phyloP scores from a whole-genome alignment of 2,113 vertebrate species.

The Micromys minutus region DNA sequence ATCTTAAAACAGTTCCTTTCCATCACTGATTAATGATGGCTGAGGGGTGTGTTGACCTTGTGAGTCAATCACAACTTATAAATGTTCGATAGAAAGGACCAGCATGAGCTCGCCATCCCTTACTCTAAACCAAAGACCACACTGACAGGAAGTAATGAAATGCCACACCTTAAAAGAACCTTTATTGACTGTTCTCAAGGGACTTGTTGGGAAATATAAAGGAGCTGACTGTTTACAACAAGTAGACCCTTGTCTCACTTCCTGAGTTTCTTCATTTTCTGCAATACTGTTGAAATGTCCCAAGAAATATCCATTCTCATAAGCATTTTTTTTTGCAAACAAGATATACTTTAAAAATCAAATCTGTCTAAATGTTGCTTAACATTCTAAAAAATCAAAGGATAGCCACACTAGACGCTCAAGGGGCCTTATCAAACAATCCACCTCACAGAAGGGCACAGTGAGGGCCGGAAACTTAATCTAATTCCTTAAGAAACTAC shows the following conservation, averaged over 20 bases:
- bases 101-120: not conserved
- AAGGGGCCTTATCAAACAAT: not conserved
- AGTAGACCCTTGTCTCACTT: not conserved
- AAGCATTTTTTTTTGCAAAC: constrained; percentile 55
- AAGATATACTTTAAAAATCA: constrained; percentile 43
- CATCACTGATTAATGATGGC: not conserved
- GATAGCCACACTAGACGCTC: not conserved
- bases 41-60: not conserved
- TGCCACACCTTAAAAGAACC: not conserved
- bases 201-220: not conserved
- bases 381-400: constrained; percentile 34
- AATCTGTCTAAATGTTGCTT: constrained; percentile 52
- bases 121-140: not conserved
- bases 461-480: not conserved
- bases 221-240: constrained; percentile 8
- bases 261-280: constrained; percentile 12
- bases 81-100: not conserved
- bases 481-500: not conserved
- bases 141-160: not conserved
- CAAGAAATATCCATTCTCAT: not conserved
- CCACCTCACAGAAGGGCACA: not conserved
- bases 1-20: not conserved
- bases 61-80: not conserved
- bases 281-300: not conserved
- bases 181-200: not conserved